phyloP scores from a whole-genome alignment of 2,113 vertebrate species.

The Phainopepla nitens region DNA sequence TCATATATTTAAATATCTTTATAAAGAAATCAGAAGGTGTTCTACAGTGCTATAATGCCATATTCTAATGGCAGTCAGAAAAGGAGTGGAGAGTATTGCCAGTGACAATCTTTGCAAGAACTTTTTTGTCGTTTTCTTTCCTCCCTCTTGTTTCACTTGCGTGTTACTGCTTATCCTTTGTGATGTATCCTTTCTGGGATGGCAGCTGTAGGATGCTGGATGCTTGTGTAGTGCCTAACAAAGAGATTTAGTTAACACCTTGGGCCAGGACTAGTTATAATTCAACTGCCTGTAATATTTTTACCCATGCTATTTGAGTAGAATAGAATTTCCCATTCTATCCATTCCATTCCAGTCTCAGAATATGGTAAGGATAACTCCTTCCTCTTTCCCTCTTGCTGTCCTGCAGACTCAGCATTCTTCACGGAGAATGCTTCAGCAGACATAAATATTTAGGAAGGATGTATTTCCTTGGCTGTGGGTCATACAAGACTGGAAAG shows the following conservation, averaged over 20 bases:
- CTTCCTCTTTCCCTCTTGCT: neutral
- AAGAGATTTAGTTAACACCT: neutral
- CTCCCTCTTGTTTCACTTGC: neutral
- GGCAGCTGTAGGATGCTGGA: neutral
- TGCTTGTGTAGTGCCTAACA: neutral
- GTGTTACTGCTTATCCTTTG: neutral
- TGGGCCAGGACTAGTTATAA: neutral
- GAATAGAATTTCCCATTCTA: neutral
- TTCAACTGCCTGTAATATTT: neutral
- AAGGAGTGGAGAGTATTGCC: neutral
- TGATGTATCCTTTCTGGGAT: neutral
- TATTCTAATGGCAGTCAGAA: neutral
- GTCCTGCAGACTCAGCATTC: neutral
- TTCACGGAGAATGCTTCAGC: neutral
- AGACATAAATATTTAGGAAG: neutral
- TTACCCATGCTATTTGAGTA: neutral
- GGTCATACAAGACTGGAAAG: neutral
- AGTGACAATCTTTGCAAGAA: neutral
- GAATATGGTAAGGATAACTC: neutral
- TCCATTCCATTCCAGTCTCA: neutral
- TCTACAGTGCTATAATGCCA: neutral
- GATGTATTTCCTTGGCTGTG: conserved; percentile 8
- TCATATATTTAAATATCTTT: neutral
- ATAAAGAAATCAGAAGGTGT: neutral
- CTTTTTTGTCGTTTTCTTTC: neutral